Conservation (phyloP, 1,140 invertebrate genomes). For the Drosophila burlai region DNA sequence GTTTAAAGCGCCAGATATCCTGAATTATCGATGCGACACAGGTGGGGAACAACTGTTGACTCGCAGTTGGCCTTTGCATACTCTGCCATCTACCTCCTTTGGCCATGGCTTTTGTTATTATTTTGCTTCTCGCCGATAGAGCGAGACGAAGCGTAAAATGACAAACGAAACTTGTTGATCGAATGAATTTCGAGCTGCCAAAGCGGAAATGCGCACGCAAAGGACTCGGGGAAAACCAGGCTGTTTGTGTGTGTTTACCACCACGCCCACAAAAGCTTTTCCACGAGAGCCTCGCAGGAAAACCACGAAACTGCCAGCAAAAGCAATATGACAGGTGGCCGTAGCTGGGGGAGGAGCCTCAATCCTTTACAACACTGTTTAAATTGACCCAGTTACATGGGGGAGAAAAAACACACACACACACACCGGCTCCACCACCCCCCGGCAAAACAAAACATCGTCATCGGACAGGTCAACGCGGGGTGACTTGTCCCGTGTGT, state of each 20-base stretch:
- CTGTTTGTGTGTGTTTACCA: slow-evolving; percentile 40
- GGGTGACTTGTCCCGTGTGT: slow-evolving; percentile 24
- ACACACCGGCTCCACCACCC: not conserved
- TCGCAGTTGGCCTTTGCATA: slow-evolving; percentile 1
- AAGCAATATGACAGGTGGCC: slow-evolving; percentile 30
- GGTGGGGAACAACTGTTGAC: not conserved
- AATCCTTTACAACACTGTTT: slow-evolving; percentile 65
- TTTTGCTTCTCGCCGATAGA: slow-evolving; percentile 53
- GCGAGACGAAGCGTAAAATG: slow-evolving; percentile 76
- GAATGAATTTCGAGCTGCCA: slow-evolving; percentile 72
- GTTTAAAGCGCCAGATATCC: slow-evolving; percentile 21
- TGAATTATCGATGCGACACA: not conserved
- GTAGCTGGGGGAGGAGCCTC: slow-evolving; percentile 2
- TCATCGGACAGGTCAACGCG: slow-evolving; percentile 40
- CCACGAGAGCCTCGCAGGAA: slow-evolving; percentile 49
- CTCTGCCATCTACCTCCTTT: not conserved
- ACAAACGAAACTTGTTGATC: slow-evolving; percentile 82
- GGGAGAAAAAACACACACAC: slow-evolving; percentile 2
- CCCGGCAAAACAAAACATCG: slow-evolving; percentile 17
- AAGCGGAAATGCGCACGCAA: slow-evolving; percentile 77
- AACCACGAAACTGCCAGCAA: slow-evolving; percentile 56
- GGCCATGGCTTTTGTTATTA: slow-evolving; percentile 41
- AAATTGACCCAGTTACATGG: slow-evolving; percentile 70
- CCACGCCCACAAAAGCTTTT: slow-evolving; percentile 64
- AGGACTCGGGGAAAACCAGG: slow-evolving; percentile 46